Percentiles rank a stretch among this genome's conserved stretches.
Conservation (phyloP, 2,797 vertebrate genomes). For the Leontopithecus rosalia region DNA sequence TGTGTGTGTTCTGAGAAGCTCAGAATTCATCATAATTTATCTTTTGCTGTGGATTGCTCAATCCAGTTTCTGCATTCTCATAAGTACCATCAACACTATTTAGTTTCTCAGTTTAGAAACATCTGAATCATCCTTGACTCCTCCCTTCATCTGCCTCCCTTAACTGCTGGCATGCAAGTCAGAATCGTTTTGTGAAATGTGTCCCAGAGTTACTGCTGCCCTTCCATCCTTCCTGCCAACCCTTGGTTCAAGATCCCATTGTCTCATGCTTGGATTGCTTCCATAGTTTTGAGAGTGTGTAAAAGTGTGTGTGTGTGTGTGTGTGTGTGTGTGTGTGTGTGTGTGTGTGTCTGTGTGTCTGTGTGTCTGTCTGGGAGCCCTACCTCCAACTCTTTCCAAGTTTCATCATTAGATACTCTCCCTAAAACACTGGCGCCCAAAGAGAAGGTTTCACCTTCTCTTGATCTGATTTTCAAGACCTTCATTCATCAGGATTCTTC, state of each 20-base stretch:
- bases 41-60: not conserved
- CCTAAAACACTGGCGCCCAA: not conserved
- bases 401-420: not conserved
- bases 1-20: not conserved
- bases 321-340: not conserved
- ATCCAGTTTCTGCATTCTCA: constrained; percentile 19
- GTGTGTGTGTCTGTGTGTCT: not conserved
- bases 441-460: not conserved
- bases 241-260: not conserved
- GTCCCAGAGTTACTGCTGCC: not conserved
- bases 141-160: constrained; percentile 25
- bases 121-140: constrained; percentile 50
- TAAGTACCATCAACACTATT: not conserved
- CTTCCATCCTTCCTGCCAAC: not conserved
- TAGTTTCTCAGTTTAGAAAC: not conserved
- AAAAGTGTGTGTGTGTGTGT: not conserved
- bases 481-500: not conserved
- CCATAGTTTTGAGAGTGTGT: not conserved
- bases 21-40: not conserved
- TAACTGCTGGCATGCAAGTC: not conserved
- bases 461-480: not conserved
- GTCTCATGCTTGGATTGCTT: not conserved
- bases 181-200: constrained; percentile 41
- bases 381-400: not conserved
- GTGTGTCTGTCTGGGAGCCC: not conserved